Evolutionary conservation across 2,113 vertebrate genomes (phyloP).

Genomic region (Hystrix cristata): DNA sequence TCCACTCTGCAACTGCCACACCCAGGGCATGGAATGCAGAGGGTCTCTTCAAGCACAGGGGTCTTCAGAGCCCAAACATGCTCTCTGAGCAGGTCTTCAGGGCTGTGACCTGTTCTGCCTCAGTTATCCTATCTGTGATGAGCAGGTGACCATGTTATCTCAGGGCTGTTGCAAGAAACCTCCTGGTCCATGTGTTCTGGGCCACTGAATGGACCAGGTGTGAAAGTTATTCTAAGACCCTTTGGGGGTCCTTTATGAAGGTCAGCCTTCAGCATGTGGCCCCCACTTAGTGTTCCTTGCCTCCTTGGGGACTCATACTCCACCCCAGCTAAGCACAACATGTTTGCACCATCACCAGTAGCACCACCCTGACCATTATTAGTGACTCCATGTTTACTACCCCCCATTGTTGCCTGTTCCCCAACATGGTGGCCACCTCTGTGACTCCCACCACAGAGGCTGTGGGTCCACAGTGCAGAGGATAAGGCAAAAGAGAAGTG

Average conservation of each 20-base stretch:
- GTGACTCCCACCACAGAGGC: not conserved
- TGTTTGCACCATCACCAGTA: not conserved
- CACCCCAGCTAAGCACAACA: constrained; percentile 67
- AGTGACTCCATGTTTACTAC: not conserved
- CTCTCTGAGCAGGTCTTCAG: constrained; percentile 26
- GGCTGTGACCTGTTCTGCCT: constrained; percentile 48
- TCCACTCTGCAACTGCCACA: not conserved
- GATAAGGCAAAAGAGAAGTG: not conserved
- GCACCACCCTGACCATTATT: not conserved
- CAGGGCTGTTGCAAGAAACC: constrained; percentile 69
- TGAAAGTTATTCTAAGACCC: not conserved
- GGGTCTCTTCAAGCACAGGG: constrained; percentile 62
- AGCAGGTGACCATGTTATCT: constrained; percentile 67
- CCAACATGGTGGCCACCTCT: not conserved
- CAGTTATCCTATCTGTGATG: constrained; percentile 49
- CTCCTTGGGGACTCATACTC: not conserved
- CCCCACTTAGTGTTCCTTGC: not conserved
- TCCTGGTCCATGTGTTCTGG: not conserved
- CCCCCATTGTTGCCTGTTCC: not conserved
- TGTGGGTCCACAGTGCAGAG: not conserved
- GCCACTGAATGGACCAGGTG: not conserved
- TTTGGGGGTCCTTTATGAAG: not conserved
- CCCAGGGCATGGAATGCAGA: not conserved
- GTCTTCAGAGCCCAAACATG: constrained; percentile 31
- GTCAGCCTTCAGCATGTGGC: not conserved